phyloP scores from a whole-genome alignment of 2,797 vertebrate species.

The Rhabdomys pumilio region DNA sequence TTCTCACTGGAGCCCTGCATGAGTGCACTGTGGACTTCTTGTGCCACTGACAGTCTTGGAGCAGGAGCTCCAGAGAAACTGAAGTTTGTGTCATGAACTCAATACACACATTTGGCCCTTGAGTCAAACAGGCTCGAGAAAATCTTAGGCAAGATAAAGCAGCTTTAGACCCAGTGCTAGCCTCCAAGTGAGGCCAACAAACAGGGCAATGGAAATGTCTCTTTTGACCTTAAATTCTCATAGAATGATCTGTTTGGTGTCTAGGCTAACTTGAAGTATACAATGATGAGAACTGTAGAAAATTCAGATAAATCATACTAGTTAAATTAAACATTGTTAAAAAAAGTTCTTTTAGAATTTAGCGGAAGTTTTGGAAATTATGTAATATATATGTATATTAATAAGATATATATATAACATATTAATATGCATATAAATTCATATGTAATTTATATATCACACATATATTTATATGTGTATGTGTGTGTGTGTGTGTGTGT shows the following conservation, averaged over 20 bases:
- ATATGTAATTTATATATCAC: no score
- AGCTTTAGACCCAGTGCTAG: neutral
- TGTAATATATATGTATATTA: neutral
- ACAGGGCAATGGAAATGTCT: neutral
- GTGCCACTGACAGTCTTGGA: neutral
- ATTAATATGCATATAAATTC: no score
- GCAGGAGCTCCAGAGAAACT: neutral
- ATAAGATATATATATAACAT: neutral
- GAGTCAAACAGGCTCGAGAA: neutral
- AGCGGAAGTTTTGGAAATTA: neutral
- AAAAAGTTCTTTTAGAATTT: neutral
- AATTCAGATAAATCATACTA: neutral
- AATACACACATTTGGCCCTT: fast-evolving
- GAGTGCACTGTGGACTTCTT: neutral
- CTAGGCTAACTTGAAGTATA: neutral
- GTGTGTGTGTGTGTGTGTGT: no score
- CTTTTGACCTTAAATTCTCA: neutral
- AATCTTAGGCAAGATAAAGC: fast-evolving
- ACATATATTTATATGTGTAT: neutral
- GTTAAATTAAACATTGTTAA: neutral
- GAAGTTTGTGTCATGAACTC: neutral
- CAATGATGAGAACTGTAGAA: neutral
- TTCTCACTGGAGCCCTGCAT: neutral
- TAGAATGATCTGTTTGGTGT: neutral
- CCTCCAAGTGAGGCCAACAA: neutral